Evolutionary conservation across 2,797 vertebrate species (phyloP).

Genomic region (Phataginus tetradactyla): DNA sequence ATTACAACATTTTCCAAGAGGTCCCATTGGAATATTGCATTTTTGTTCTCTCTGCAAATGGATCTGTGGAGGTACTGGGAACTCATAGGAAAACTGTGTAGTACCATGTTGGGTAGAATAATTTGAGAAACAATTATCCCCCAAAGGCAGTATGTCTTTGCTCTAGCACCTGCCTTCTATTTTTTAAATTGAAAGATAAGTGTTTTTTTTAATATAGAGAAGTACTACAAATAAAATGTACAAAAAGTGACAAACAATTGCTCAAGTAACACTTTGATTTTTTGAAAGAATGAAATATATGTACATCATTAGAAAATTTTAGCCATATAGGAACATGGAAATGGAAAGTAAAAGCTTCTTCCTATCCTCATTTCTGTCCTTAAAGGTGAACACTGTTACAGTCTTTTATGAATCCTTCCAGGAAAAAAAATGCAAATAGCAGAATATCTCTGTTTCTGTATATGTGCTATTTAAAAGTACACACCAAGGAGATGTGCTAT

Average conservation of each 20-base stretch:
- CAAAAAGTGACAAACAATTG: background rate
- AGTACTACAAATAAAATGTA: background rate
- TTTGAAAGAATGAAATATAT: background rate
- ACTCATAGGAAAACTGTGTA: background rate
- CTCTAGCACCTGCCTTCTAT: background rate
- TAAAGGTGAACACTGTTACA: background rate
- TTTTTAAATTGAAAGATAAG: slow-evolving; percentile 29
- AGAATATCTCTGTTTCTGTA: background rate
- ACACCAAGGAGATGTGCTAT: background rate
- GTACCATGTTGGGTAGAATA: background rate
- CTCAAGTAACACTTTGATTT: background rate
- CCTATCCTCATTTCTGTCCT: background rate
- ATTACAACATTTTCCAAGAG: background rate
- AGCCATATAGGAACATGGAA: background rate
- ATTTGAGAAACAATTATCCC: background rate
- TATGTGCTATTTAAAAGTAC: background rate
- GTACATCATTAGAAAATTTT: background rate
- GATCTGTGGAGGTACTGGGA: background rate
- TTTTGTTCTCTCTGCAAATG: background rate
- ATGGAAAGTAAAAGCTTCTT: background rate
- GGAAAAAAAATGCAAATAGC: background rate
- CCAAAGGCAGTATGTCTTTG: background rate
- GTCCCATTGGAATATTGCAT: background rate
- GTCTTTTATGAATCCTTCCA: background rate
- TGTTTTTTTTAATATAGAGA: background rate